Evolutionary conservation across 1,140 invertebrate genomes (phyloP).

Genomic region (Drosophila tsacasi): DNA sequence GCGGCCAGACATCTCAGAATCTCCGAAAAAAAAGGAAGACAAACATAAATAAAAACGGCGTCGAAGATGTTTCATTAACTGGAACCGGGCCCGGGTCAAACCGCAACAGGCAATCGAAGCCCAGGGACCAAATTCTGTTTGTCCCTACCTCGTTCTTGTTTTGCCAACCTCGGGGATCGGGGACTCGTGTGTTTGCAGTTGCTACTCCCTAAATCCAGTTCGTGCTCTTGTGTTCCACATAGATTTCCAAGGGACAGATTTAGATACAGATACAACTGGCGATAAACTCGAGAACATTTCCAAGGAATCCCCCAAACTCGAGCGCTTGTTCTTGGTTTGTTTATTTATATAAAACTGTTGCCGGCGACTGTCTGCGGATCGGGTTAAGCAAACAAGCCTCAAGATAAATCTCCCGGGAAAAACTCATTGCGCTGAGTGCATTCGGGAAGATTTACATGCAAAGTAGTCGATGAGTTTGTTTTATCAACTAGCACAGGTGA

Average conservation of each 20-base stretch:
- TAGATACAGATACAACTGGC: slow-evolving; percentile 45
- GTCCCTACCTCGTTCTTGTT: slow-evolving; percentile 51
- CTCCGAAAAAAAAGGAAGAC: slow-evolving; percentile 8
- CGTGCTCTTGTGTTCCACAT: slow-evolving; percentile 59
- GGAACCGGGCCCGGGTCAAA: slow-evolving; percentile 54
- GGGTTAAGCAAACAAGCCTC: slow-evolving; percentile 56
- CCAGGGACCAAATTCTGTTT: slow-evolving; percentile 59
- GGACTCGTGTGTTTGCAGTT: slow-evolving; percentile 26
- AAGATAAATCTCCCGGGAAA: slow-evolving; percentile 17
- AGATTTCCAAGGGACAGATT: slow-evolving; percentile 43
- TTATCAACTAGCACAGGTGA: slow-evolving; percentile 28
- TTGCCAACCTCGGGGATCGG: slow-evolving; percentile 27
- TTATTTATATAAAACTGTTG: slow-evolving; percentile 72
- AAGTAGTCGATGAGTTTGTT: slow-evolving; percentile 47
- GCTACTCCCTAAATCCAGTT: slow-evolving; percentile 44
- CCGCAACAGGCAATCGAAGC: slow-evolving; percentile 62
- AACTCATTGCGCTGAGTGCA: slow-evolving; percentile 53
- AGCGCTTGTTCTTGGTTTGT: slow-evolving; percentile 60
- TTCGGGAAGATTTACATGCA: slow-evolving; percentile 63
- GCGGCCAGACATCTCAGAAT: slow-evolving; percentile 55
- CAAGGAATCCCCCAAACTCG: slow-evolving; percentile 76
- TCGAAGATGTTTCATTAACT: slow-evolving; percentile 69
- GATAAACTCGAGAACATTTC: slow-evolving; percentile 76
- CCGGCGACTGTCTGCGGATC: slow-evolving; percentile 43
- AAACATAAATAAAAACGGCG: slow-evolving; percentile 30